phyloP scores from a whole-genome alignment of 2,797 vertebrate genomes.

The Myioborus miniatus region DNA sequence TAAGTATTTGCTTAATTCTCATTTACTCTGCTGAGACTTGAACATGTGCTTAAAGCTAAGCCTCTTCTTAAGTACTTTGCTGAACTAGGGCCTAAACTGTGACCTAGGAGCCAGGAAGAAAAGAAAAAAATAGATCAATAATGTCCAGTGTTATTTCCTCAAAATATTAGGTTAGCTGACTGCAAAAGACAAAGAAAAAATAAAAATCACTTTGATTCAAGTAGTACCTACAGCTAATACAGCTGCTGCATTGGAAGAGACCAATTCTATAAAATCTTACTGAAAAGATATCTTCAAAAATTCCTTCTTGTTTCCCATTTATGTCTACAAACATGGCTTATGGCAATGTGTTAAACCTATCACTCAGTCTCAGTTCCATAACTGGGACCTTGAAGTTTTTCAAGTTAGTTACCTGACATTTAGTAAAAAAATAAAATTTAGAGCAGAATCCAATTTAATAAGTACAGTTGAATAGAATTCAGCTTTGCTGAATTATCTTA shows the following conservation, averaged over 20 bases:
- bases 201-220: not conserved
- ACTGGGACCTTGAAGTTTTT: not conserved
- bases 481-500: not conserved
- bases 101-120: slow-evolving; percentile 49
- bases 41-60: slow-evolving; percentile 68
- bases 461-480: not conserved
- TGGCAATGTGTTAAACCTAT: not conserved
- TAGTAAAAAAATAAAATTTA: not conserved
- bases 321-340: not conserved
- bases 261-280: not conserved
- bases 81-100: slow-evolving; percentile 66
- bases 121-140: slow-evolving; percentile 61
- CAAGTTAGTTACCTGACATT: not conserved
- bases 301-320: not conserved
- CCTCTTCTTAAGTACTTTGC: slow-evolving; percentile 66
- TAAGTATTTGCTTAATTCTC: slow-evolving; percentile 71
- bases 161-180: not conserved
- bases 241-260: not conserved
- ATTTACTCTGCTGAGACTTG: slow-evolving; percentile 66
- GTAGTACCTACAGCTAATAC: not conserved
- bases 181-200: not conserved
- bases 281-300: not conserved
- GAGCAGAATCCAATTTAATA: not conserved
- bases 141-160: not conserved
- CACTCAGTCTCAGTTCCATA: not conserved